Conservation (phyloP, 2,888 invertebrate species). For the Agonum fuliginosum region DNA sequence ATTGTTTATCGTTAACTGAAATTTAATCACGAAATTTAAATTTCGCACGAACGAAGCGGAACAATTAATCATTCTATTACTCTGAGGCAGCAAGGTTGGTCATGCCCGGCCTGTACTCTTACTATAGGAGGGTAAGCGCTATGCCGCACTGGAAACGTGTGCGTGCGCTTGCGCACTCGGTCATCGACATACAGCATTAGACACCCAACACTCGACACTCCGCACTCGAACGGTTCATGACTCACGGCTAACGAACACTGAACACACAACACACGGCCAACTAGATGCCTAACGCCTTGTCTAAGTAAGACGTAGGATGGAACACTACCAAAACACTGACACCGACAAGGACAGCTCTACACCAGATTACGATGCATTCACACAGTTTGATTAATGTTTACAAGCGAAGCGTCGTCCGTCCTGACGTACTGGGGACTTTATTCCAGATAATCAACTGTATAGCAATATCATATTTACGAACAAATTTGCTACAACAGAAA, state of each 20-base stretch:
- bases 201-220: neutral
- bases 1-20: constrained; percentile 56
- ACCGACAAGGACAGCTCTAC: constrained; percentile 47
- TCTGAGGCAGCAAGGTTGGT: constrained; percentile 40
- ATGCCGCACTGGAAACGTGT: neutral
- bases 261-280: neutral
- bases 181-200: neutral
- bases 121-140: neutral
- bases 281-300: neutral
- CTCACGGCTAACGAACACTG: neutral
- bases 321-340: neutral
- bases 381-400: constrained; percentile 68
- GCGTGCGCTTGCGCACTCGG: constrained; percentile 9
- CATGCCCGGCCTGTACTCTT: constrained; percentile 8
- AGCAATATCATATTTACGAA: neutral
- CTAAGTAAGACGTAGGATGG: constrained; percentile 14
- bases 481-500: neutral
- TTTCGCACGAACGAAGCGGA: constrained; percentile 55
- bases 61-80: constrained; percentile 58
- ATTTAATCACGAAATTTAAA: constrained; percentile 58
- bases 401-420: constrained; percentile 49
- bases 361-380: constrained; percentile 68
- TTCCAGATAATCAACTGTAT: constrained; percentile 48
- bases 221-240: neutral
- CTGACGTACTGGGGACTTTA: constrained; percentile 52